Evolutionary conservation across 2,113 vertebrate genomes (phyloP).

Genomic region (Cinclus mexicanus): DNA sequence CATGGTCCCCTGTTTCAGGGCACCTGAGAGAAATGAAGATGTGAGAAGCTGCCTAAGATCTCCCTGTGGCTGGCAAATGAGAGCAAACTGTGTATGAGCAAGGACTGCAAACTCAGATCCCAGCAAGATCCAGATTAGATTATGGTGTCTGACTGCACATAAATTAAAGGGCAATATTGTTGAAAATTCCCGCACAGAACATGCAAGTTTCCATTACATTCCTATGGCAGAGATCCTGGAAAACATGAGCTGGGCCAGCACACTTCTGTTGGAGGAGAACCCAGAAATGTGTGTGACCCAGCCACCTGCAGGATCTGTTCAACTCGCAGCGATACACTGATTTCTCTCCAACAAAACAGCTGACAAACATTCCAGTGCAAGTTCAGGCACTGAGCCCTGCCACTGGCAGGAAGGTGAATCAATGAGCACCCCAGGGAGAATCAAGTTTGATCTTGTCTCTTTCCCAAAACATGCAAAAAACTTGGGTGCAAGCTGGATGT

Average conservation of each 20-base stretch:
- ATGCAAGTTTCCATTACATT: not conserved
- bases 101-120: not conserved
- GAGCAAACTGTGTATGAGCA: not conserved
- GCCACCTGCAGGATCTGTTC: not conserved
- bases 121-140: not conserved
- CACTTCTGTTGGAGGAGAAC: not conserved
- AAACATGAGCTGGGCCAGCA: not conserved
- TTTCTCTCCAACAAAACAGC: not conserved
- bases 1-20: not conserved
- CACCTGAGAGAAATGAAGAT: not conserved
- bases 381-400: not conserved
- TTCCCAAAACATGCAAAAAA: slow-evolving; percentile 15
- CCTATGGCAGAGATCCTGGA: not conserved
- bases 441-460: slow-evolving; percentile 45
- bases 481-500: not conserved
- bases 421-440: slow-evolving; percentile 16
- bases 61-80: not conserved
- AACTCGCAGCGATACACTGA: not conserved
- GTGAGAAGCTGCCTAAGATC: not conserved
- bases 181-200: not conserved
- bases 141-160: not conserved
- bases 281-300: not conserved
- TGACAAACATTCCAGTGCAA: slow-evolving; percentile 48
- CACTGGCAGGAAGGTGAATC: slow-evolving; percentile 10
- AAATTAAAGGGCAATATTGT: not conserved